These are phyloP conservation scores for Lasius fuliginosus DNA, from an alignment of 2,888 invertebrate species.

Conservation along the genomic window DNA sequence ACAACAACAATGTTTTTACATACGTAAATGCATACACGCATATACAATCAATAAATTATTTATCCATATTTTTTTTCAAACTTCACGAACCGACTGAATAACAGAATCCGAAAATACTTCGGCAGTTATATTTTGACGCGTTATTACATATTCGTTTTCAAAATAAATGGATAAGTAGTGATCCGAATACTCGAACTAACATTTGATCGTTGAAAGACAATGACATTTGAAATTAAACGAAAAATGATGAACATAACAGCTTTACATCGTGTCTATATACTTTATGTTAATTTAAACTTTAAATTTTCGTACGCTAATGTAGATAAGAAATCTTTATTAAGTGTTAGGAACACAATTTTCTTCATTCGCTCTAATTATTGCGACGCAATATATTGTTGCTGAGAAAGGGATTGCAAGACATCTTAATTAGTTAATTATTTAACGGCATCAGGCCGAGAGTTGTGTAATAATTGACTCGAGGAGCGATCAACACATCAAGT, in stretches of 20 bases:
- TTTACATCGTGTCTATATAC: background rate
- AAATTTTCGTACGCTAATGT: background rate
- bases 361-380: background rate
- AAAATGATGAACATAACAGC: background rate
- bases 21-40: background rate
- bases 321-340: background rate
- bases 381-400: slow-evolving; percentile 3
- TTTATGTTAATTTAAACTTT: background rate
- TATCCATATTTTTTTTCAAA: slow-evolving; percentile 13
- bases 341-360: background rate
- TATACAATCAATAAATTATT: slow-evolving; percentile 18
- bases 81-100: slow-evolving; percentile 10
- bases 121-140: background rate
- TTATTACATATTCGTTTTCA: slow-evolving; percentile 16
- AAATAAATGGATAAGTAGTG: slow-evolving; percentile 26
- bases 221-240: background rate
- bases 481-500: slow-evolving; percentile 7
- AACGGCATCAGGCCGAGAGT: slow-evolving; percentile 26
- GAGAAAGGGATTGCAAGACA: background rate
- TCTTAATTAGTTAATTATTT: slow-evolving; percentile 46
- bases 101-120: slow-evolving; percentile 16
- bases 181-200: slow-evolving; percentile 9
- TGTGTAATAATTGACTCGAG: slow-evolving; percentile 29
- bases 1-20: background rate
- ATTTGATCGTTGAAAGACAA: slow-evolving; percentile 18